Evolutionary conservation across 2,797 vertebrate genomes (phyloP).

Genomic region (Onychomys arenicola): DNA sequence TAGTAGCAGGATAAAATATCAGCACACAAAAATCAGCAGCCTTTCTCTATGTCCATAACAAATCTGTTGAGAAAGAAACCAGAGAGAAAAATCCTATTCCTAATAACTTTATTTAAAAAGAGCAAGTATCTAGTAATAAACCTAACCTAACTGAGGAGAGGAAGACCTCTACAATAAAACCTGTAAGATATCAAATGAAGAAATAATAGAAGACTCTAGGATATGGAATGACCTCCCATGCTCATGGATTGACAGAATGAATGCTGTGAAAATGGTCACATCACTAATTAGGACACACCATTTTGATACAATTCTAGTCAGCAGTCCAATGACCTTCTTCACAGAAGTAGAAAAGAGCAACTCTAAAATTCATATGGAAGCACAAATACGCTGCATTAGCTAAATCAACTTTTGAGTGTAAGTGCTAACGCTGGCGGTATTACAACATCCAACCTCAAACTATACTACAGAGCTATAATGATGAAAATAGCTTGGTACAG

Average conservation of each 20-base stretch:
- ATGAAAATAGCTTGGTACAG: not conserved
- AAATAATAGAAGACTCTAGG: not conserved
- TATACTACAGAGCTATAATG: not conserved
- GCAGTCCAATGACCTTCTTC: not conserved
- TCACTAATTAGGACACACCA: not conserved
- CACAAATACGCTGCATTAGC: not conserved
- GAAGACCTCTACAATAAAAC: not conserved
- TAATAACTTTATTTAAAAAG: not conserved
- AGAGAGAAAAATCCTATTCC: not conserved
- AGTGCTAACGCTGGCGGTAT: not conserved
- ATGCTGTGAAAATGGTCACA: not conserved
- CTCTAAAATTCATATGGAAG: not conserved
- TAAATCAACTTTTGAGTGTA: not conserved
- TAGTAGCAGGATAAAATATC: not conserved
- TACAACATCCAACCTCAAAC: not conserved
- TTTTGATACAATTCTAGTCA: not conserved
- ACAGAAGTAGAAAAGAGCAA: not conserved
- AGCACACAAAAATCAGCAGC: not conserved
- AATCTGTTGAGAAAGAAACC: not conserved
- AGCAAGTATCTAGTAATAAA: not conserved
- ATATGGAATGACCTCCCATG: not conserved
- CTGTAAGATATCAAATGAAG: not conserved
- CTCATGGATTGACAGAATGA: not conserved
- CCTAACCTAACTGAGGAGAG: not conserved
- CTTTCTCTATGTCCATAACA: not conserved